phyloP scores from a whole-genome alignment of 2,888 invertebrate species.

The Eupithecia pulchellata region DNA sequence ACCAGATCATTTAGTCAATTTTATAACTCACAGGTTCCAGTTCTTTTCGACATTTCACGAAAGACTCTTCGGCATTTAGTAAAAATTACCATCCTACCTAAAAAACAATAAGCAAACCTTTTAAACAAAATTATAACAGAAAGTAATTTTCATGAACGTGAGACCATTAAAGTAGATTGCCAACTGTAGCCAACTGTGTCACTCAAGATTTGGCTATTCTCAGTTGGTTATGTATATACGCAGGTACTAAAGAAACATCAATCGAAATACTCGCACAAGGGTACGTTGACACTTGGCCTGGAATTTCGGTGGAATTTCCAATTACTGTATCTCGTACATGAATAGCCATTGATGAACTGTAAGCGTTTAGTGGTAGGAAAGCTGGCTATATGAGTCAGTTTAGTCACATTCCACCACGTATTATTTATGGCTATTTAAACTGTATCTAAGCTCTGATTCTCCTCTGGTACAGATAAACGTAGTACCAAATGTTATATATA shows the following conservation, averaged over 20 bases:
- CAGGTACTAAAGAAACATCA: slow-evolving; percentile 55
- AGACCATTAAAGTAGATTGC: slow-evolving; percentile 51
- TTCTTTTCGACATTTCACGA: no score
- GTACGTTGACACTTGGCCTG: slow-evolving; percentile 59
- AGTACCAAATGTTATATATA: no score
- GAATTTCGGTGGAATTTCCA: slow-evolving; percentile 10
- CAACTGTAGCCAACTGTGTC: slow-evolving; percentile 79
- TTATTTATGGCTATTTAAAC: no score
- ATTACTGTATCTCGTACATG: background rate
- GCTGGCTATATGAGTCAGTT: no score
- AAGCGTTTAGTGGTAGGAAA: background rate
- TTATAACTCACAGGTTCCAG: no score
- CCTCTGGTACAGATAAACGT: no score
- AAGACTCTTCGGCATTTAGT: no score
- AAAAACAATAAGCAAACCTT: background rate
- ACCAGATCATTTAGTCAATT: no score
- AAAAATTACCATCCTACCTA: background rate
- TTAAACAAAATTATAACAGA: slow-evolving; percentile 32
- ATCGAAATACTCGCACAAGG: slow-evolving; percentile 37
- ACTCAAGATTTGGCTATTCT: slow-evolving; percentile 44
- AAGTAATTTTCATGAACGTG: slow-evolving; percentile 41
- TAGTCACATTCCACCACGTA: no score
- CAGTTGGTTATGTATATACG: slow-evolving; percentile 4
- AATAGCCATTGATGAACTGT: background rate
- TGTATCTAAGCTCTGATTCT: no score